Percentiles rank a stretch among this genome's conserved stretches.
Evolutionary conservation across 2,888 invertebrate genomes (phyloP).

Genomic region (Melieria picta): DNA sequence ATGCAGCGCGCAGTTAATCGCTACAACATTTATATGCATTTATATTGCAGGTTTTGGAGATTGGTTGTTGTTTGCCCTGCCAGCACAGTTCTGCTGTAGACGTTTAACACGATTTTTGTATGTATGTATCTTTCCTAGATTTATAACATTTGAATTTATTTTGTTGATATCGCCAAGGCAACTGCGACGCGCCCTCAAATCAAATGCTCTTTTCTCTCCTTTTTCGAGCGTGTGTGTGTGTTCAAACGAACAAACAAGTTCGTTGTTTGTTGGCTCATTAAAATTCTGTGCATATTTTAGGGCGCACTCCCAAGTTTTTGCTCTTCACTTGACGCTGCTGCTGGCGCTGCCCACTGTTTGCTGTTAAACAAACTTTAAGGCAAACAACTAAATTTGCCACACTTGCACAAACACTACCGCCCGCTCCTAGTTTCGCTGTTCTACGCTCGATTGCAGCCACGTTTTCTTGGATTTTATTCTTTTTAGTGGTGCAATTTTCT

Average conservation of each 20-base stretch:
- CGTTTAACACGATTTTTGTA: not conserved
- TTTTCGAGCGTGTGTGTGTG: slow-evolving; percentile 12
- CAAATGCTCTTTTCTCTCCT: too few species aligned
- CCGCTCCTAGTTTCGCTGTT: too few species aligned
- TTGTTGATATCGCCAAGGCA: slow-evolving; percentile 47
- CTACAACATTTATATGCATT: too few species aligned
- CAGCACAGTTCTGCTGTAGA: not conserved
- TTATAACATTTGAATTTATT: slow-evolving; percentile 33
- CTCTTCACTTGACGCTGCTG: too few species aligned
- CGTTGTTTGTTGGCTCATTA: slow-evolving; percentile 23
- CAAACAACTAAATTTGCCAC: slow-evolving; percentile 22
- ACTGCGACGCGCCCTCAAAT: slow-evolving; percentile 23
- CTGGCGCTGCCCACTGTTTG: too few species aligned
- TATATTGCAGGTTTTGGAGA: too few species aligned
- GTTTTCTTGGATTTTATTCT: too few species aligned
- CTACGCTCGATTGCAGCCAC: too few species aligned
- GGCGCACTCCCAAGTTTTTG: slow-evolving; percentile 2
- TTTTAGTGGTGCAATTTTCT: slow-evolving; percentile 8
- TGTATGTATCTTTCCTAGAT: not conserved
- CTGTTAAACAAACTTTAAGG: slow-evolving; percentile 7
- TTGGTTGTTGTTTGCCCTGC: too few species aligned
- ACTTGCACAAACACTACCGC: not conserved
- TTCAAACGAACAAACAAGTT: not conserved
- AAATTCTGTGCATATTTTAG: slow-evolving; percentile 36
- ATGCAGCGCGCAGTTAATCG: too few species aligned